Percentiles rank a stretch among this genome's conserved stretches.
Conservation (phyloP, 2,113 vertebrate genomes). For the Mungos mungo region DNA sequence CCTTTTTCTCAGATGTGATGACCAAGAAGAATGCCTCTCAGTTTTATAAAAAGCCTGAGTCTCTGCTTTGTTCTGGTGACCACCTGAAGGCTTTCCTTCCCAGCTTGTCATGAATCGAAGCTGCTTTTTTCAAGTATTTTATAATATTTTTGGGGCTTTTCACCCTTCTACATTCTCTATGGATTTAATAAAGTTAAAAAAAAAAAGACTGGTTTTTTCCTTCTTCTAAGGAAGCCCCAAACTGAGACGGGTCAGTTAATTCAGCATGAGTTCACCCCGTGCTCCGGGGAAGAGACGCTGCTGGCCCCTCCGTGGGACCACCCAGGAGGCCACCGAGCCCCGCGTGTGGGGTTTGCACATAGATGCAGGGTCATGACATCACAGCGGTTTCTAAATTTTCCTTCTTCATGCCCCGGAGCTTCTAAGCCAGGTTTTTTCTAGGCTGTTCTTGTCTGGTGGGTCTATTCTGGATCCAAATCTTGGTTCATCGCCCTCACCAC, state of each 20-base stretch:
- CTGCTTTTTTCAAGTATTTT: slow-evolving; percentile 2
- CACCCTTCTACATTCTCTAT: slow-evolving; percentile 13
- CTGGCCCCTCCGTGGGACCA: not conserved
- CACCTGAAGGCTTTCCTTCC: not conserved
- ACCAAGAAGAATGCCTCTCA: not conserved
- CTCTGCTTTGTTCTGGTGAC: not conserved
- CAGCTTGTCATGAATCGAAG: not conserved
- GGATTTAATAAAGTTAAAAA: slow-evolving; percentile 17
- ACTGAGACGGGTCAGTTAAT: not conserved
- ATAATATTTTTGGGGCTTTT: not conserved
- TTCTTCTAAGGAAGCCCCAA: not conserved
- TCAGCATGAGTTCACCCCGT: not conserved
- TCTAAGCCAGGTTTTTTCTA: not conserved
- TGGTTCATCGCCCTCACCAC: not conserved
- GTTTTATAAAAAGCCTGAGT: not conserved
- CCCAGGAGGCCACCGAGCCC: fast-evolving
- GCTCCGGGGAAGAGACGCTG: not conserved
- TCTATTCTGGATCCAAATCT: not conserved
- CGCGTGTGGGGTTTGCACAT: not conserved
- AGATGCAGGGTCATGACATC: not conserved
- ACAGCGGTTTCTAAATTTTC: not conserved
- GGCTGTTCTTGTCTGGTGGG: not conserved
- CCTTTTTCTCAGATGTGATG: not conserved
- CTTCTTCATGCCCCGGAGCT: too few relatives aligned
- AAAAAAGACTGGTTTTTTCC: not conserved